These are phyloP conservation scores for Hemiprocne comata DNA, from an alignment of 2,113 vertebrate genomes.

Conservation along the genomic window DNA sequence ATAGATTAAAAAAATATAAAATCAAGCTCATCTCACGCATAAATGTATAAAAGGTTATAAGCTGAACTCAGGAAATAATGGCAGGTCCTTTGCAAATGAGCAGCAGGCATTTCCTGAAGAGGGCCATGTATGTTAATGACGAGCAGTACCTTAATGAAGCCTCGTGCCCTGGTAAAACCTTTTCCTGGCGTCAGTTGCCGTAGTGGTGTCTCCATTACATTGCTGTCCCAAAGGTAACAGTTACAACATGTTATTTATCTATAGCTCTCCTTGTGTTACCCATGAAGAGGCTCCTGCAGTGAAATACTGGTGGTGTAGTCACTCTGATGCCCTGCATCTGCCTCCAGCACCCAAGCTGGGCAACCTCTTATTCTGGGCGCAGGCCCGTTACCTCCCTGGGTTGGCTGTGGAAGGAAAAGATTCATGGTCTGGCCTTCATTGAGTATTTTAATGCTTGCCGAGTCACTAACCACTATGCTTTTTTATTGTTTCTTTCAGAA, in stretches of 20 bases:
- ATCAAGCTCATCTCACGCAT: background rate
- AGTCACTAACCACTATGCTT: background rate
- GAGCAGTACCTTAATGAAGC: background rate
- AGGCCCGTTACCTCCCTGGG: background rate
- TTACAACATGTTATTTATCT: background rate
- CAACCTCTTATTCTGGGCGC: background rate
- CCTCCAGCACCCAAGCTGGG: background rate
- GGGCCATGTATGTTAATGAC: background rate
- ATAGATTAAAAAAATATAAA: background rate
- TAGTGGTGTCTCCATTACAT: rapidly evolving
- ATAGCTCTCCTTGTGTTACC: background rate
- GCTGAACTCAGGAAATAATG: background rate
- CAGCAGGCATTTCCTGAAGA: background rate
- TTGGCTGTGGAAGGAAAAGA: background rate
- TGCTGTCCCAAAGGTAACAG: background rate
- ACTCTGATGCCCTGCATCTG: background rate
- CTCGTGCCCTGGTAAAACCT: background rate
- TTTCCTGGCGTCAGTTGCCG: background rate
- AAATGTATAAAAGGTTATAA: background rate
- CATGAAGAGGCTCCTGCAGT: background rate
- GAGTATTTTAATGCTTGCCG: constrained; percentile 29
- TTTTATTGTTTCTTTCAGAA: constrained; percentile 50
- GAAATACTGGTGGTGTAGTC: background rate
- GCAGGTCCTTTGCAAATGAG: background rate
- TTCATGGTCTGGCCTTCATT: background rate